Percentiles rank a stretch among this genome's conserved stretches.
phyloP scores from a whole-genome alignment of 2,888 invertebrate species.

The Acrobasis consociella region DNA sequence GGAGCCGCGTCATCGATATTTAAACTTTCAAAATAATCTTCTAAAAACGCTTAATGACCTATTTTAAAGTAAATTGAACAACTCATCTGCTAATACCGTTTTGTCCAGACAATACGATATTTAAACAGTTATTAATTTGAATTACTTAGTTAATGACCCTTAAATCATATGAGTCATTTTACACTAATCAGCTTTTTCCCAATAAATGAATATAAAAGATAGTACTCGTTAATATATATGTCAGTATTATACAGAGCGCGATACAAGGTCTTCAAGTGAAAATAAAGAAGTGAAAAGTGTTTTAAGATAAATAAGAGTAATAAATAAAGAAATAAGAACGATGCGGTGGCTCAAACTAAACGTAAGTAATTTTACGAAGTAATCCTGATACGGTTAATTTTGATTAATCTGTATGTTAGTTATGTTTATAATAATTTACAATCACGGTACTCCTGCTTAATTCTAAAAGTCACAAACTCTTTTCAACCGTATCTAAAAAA shows the following conservation, averaged over 20 bases:
- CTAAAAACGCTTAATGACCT: neutral
- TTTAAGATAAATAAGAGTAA: neutral
- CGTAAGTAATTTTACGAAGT: neutral
- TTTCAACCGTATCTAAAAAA: too few relatives aligned
- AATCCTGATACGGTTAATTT: too few relatives aligned
- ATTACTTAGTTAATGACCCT: constrained; percentile 15
- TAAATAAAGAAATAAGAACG: neutral
- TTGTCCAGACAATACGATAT: constrained; percentile 9
- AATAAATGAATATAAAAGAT: constrained; percentile 13
- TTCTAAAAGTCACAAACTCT: too few relatives aligned
- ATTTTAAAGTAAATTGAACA: neutral
- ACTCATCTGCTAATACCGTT: neutral
- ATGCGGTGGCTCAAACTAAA: constrained; percentile 13
- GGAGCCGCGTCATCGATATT: too few relatives aligned
- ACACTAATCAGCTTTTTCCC: neutral
- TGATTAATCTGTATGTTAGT: too few relatives aligned
- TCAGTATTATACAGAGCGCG: neutral
- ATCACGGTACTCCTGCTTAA: too few relatives aligned
- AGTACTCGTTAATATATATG: neutral
- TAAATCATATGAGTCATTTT: constrained; percentile 2
- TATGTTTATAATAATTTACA: too few relatives aligned
- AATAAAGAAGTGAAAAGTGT: neutral
- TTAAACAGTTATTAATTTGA: constrained; percentile 12
- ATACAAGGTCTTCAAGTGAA: neutral
- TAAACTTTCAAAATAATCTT: too few relatives aligned